Percentiles rank a stretch among this genome's conserved stretches.
Evolutionary conservation across 2,888 invertebrate genomes (phyloP).

Genomic region (Nematopogon swammerdamellus): DNA sequence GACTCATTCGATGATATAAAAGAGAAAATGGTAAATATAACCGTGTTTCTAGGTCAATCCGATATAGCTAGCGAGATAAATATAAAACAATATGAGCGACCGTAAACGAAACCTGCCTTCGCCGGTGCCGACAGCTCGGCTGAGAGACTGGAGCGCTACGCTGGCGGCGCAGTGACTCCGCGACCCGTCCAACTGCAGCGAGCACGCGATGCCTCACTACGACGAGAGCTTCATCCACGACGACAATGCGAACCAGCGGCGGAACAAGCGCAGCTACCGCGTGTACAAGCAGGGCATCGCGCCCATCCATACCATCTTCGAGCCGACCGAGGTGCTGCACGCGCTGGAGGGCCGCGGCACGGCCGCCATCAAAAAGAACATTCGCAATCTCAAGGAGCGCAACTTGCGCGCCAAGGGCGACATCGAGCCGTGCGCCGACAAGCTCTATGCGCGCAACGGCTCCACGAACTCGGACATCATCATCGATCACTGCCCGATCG

Average conservation of each 20-base stretch:
- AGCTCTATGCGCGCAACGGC: conserved; percentile 7
- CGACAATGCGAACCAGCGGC: conserved; percentile 45
- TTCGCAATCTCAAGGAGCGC: conserved; percentile 39
- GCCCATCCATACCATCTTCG: conserved; percentile 25
- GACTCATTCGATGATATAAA: no score
- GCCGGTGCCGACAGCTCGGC: no score
- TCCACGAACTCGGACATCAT: conserved; percentile 33
- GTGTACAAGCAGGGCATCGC: conserved; percentile 45
- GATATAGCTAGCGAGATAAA: no score
- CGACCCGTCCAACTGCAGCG: neutral
- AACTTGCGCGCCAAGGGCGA: conserved; percentile 27
- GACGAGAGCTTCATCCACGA: conserved; percentile 50
- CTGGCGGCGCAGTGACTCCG: neutral
- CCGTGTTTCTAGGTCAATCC: no score
- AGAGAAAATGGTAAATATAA: no score
- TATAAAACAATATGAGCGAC: no score
- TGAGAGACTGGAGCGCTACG: no score
- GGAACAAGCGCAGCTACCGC: conserved; percentile 49
- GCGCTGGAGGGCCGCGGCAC: conserved; percentile 38
- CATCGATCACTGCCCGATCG: conserved; percentile 36
- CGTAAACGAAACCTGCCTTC: no score
- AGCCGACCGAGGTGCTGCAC: conserved; percentile 31
- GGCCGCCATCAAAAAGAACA: conserved; percentile 40
- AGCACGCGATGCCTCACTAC: conserved; percentile 54
- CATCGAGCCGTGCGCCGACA: conserved; percentile 18